phyloP scores from a whole-genome alignment of 1,140 invertebrate genomes.

The Bursaphelenchus mucronatus region DNA sequence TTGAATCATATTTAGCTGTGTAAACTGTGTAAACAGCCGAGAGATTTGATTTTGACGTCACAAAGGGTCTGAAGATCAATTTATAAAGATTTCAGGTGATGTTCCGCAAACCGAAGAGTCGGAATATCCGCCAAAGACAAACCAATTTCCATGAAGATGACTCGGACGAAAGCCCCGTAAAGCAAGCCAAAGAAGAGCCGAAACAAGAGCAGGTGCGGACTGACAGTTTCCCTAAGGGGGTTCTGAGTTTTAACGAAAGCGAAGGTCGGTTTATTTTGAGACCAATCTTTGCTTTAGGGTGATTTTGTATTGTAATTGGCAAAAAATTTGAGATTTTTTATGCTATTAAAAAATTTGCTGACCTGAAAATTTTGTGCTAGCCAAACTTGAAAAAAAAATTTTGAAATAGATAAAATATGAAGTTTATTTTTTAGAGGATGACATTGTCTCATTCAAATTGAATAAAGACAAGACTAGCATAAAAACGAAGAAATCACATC shows the following conservation, averaged over 20 bases:
- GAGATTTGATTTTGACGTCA: too few relatives aligned
- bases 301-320: constrained; percentile 10
- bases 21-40: too few relatives aligned
- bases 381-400: too few relatives aligned
- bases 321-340: not conserved
- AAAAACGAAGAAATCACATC: too few relatives aligned
- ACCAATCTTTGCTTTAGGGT: not conserved
- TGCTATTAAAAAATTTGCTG: not conserved
- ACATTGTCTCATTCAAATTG: too few relatives aligned
- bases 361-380: not conserved
- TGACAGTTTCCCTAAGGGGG: not conserved
- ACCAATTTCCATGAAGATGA: not conserved
- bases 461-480: too few relatives aligned
- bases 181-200: not conserved
- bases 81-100: not conserved
- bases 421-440: too few relatives aligned
- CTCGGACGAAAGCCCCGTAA: constrained; percentile 10
- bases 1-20: too few relatives aligned
- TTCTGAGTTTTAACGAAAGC: constrained; percentile 14
- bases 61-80: too few relatives aligned
- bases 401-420: too few relatives aligned
- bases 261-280: constrained; percentile 22
- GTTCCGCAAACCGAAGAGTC: constrained; percentile 23
- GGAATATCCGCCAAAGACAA: constrained; percentile 10
- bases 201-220: not conserved